phyloP scores from a whole-genome alignment of 1,140 invertebrate species.

The Aphaenogaster rudis region DNA sequence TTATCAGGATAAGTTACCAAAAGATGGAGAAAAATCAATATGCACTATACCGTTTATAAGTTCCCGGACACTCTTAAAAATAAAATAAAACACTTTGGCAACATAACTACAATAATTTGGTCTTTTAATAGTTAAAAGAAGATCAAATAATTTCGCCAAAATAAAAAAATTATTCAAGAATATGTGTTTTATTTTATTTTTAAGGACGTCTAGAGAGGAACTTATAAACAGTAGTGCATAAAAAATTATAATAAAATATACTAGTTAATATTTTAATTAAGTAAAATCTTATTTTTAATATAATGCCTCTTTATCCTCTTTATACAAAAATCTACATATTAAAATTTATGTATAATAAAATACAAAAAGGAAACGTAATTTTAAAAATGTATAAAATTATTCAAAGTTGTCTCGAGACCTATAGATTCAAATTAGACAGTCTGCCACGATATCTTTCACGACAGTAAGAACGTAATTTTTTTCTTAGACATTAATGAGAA shows the following conservation, averaged over 20 bases:
- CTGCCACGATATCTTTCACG: background rate
- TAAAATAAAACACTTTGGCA: too few relatives aligned
- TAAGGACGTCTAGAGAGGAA: too few relatives aligned
- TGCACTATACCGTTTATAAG: too few relatives aligned
- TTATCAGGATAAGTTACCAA: background rate
- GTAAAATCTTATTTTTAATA: background rate
- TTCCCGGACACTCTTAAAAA: too few relatives aligned
- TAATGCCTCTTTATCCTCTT: background rate
- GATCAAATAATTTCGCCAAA: too few relatives aligned
- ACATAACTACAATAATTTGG: too few relatives aligned
- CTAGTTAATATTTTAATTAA: background rate
- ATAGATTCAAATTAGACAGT: background rate
- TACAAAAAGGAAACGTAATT: background rate
- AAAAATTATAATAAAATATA: constrained; percentile 9
- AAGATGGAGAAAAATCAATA: background rate
- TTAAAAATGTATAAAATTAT: background rate
- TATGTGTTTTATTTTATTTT: too few relatives aligned
- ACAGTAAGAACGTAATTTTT: background rate
- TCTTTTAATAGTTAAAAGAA: too few relatives aligned
- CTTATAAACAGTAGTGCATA: too few relatives aligned
- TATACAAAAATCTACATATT: background rate
- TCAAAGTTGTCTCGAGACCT: background rate
- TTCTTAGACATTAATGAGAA: constrained; percentile 6
- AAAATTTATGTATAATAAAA: background rate
- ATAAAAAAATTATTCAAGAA: too few relatives aligned